Evolutionary conservation across 2,797 vertebrate species (phyloP).

Genomic region (Clarias platycephalus): DNA sequence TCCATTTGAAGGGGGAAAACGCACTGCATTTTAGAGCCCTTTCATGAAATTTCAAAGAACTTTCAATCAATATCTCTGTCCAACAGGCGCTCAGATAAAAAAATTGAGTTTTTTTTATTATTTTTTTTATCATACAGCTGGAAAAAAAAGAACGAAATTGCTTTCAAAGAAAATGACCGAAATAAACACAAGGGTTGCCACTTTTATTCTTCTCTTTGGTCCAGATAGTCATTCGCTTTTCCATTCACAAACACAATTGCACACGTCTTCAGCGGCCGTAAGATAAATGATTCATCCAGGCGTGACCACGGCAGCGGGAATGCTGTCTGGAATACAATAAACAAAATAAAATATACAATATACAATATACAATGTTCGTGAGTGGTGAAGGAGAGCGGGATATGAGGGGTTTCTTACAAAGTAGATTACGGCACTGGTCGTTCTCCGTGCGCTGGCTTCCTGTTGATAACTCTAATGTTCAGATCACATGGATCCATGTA

Average conservation of each 20-base stretch:
- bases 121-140: constrained; percentile 32
- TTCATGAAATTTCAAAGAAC: constrained; percentile 30
- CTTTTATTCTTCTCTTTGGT: constrained; percentile 15
- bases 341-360: background rate
- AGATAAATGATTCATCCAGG: constrained; percentile 30
- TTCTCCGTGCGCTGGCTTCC: background rate
- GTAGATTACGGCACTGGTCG: background rate
- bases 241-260: constrained; percentile 37
- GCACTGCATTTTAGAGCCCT: background rate
- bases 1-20: constrained; percentile 59
- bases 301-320: constrained; percentile 9
- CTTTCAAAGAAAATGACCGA: constrained; percentile 33
- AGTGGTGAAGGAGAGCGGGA: background rate
- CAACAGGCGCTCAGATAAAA: constrained; percentile 31
- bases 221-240: constrained; percentile 18
- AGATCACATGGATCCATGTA: background rate
- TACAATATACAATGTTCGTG: background rate
- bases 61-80: constrained; percentile 46
- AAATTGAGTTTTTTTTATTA: background rate
- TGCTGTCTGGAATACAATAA: background rate
- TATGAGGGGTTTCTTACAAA: background rate
- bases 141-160: constrained; percentile 19
- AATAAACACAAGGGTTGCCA: constrained; percentile 17
- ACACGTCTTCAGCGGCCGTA: constrained; percentile 6
- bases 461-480: background rate